Percentiles rank a stretch among this genome's conserved stretches.
Conservation (phyloP, 2,888 invertebrate genomes). For the Drosophila fungiperda region DNA sequence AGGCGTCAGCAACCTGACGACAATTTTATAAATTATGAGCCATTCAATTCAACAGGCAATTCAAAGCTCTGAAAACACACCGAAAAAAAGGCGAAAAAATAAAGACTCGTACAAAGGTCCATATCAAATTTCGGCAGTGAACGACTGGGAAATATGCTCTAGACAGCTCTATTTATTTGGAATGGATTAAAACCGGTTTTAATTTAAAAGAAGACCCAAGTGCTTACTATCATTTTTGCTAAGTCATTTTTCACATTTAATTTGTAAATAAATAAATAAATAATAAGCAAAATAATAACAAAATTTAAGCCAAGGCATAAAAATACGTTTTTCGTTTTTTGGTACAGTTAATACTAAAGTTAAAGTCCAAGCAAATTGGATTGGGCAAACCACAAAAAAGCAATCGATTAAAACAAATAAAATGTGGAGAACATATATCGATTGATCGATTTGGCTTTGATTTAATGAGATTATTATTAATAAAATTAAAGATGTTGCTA, state of each 20-base stretch:
- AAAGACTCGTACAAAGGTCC: slow-evolving; percentile 47
- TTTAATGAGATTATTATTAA: too few relatives aligned
- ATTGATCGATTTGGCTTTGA: background rate
- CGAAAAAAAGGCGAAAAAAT: background rate
- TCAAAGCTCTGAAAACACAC: slow-evolving; percentile 15
- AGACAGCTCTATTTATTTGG: background rate
- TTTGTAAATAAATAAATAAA: background rate
- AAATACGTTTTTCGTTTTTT: too few relatives aligned
- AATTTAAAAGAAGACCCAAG: background rate
- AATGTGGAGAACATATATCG: too few relatives aligned
- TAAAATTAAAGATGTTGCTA: background rate
- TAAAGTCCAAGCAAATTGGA: too few relatives aligned
- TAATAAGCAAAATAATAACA: too few relatives aligned
- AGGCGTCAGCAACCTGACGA: slow-evolving; percentile 66
- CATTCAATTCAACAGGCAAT: slow-evolving; percentile 39
- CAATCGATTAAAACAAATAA: too few relatives aligned
- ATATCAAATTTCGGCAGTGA: slow-evolving; percentile 23
- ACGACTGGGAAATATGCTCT: background rate
- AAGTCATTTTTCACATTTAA: background rate
- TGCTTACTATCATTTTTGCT: background rate
- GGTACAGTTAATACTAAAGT: too few relatives aligned
- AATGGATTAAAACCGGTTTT: background rate
- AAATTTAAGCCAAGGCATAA: too few relatives aligned
- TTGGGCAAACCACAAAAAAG: too few relatives aligned
- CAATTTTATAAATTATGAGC: slow-evolving; percentile 62